phyloP scores from a whole-genome alignment of 2,888 invertebrate species.

The Allolobophora icterica region DNA sequence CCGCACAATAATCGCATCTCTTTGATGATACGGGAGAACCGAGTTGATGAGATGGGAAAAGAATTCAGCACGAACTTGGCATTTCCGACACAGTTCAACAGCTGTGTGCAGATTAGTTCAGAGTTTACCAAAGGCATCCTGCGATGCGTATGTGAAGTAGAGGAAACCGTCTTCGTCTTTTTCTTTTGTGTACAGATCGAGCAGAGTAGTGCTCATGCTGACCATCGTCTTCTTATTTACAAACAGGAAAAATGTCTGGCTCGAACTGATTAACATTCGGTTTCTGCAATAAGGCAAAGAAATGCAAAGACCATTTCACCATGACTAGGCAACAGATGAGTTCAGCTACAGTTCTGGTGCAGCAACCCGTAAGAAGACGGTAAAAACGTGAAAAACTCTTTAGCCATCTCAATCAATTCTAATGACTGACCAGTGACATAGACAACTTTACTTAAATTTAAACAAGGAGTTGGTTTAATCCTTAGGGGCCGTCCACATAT shows the following conservation, averaged over 20 bases:
- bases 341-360: too few relatives aligned
- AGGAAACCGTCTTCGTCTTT: constrained; percentile 84
- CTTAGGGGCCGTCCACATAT: too few relatives aligned
- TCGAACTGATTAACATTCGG: constrained; percentile 72
- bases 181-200: constrained; percentile 80
- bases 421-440: too few relatives aligned
- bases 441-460: too few relatives aligned
- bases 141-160: constrained; percentile 86
- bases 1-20: neutral
- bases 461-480: too few relatives aligned
- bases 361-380: too few relatives aligned
- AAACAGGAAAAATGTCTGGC: constrained; percentile 81
- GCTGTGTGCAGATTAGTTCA: neutral
- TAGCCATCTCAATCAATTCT: too few relatives aligned
- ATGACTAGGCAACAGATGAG: neutral
- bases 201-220: constrained; percentile 80
- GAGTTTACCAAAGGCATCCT: constrained; percentile 79
- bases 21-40: neutral
- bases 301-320: constrained; percentile 18
- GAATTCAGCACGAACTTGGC: neutral
- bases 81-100: neutral
- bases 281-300: constrained; percentile 65
- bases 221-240: constrained; percentile 83
- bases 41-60: neutral
- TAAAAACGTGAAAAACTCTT: too few relatives aligned